A percentile compares a stretch with the other conserved stretches of the same genome.
Conservation (phyloP, 1,140 invertebrate species). For the Drosophila melanogaster region DNA sequence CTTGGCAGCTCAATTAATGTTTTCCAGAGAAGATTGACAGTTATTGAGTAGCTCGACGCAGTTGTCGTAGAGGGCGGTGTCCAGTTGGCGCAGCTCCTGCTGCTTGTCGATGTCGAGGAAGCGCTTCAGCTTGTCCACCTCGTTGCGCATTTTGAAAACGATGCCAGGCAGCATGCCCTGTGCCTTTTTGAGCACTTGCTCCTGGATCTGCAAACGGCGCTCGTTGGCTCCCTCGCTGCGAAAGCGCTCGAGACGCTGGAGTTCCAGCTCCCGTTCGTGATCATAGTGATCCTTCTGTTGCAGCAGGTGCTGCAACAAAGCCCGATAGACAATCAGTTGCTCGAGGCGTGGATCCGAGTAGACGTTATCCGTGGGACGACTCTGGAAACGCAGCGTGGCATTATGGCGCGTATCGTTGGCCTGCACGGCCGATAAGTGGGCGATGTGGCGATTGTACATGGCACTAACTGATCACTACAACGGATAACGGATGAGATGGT, state of each 20-base stretch:
- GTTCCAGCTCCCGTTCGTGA: slow-evolving; percentile 38
- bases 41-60: slow-evolving; percentile 19
- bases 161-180: slow-evolving; percentile 54
- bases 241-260: slow-evolving; percentile 52
- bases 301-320: slow-evolving; percentile 49
- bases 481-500: neutral
- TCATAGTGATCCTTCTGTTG: slow-evolving; percentile 59
- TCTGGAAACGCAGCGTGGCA: slow-evolving; percentile 19
- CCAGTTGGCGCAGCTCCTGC: slow-evolving; percentile 22
- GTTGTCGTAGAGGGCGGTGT: slow-evolving; percentile 26
- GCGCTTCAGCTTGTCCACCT: slow-evolving; percentile 49
- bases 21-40: slow-evolving; percentile 37
- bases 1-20: neutral
- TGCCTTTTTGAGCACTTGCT: slow-evolving; percentile 40
- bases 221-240: slow-evolving; percentile 40
- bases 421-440: slow-evolving; percentile 21
- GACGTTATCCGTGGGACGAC: slow-evolving; percentile 3
- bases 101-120: slow-evolving; percentile 30
- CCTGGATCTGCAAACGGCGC: slow-evolving; percentile 36
- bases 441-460: slow-evolving; percentile 40
- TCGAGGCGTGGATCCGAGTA: slow-evolving; percentile 49
- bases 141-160: slow-evolving; percentile 63
- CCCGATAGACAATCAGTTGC: slow-evolving; percentile 55
- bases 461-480: neutral
- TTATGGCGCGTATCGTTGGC: neutral